Conservation (phyloP, 2,888 invertebrate genomes). For the Coenonympha glycerion region DNA sequence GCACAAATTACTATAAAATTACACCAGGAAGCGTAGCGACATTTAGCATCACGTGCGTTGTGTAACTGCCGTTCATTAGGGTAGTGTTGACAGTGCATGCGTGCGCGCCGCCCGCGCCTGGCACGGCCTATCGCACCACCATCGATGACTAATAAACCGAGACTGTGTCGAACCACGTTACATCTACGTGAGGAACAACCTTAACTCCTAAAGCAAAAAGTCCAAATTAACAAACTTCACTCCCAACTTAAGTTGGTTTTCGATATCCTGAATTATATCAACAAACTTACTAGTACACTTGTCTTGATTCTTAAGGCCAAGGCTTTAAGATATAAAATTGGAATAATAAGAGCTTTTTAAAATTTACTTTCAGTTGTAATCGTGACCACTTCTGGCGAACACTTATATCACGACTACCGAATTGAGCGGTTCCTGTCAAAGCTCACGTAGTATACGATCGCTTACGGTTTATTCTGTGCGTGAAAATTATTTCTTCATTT, state of each 20-base stretch:
- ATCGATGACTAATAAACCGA: slow-evolving; percentile 74
- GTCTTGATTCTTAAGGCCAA: slow-evolving; percentile 38
- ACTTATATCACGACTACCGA: slow-evolving; percentile 66
- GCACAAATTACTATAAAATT: slow-evolving; percentile 73
- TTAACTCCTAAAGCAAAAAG: slow-evolving; percentile 19
- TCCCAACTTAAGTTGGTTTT: slow-evolving; percentile 36
- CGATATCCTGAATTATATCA: slow-evolving; percentile 50
- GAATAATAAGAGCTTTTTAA: slow-evolving; percentile 10
- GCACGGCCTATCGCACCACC: slow-evolving; percentile 73
- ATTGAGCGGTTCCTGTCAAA: slow-evolving; percentile 72
- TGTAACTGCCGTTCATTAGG: slow-evolving; percentile 75
- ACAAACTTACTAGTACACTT: slow-evolving; percentile 40
- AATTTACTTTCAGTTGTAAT: slow-evolving; percentile 52
- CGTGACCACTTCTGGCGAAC: slow-evolving; percentile 72
- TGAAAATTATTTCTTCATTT: slow-evolving; percentile 69
- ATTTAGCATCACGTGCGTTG: slow-evolving; percentile 72
- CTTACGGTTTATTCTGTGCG: slow-evolving; percentile 60
- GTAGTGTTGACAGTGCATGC: slow-evolving; percentile 73
- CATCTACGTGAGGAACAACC: slow-evolving; percentile 15
- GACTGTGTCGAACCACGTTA: slow-evolving; percentile 33
- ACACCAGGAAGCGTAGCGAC: slow-evolving; percentile 65
- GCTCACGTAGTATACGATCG: slow-evolving; percentile 55
- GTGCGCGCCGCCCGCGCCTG: slow-evolving; percentile 70
- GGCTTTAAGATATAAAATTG: slow-evolving; percentile 39
- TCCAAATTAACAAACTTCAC: slow-evolving; percentile 22